Evolutionary conservation across 2,888 invertebrate genomes (phyloP), one percentile per base, ranked within the genome.

Genomic region (Scaptomyza reducta): DNA sequence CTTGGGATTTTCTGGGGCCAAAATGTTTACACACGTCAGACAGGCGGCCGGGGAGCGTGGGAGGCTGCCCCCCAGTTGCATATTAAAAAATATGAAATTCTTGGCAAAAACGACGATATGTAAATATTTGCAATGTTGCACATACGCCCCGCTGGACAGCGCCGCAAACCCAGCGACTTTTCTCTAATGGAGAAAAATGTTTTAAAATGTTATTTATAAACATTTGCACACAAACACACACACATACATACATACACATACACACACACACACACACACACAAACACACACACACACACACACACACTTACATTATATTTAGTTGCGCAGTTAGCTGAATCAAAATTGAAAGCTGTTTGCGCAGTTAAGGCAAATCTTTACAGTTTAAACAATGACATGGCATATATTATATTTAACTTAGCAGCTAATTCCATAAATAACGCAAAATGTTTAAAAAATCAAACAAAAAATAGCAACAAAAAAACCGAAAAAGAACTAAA

Each of bases 111-210:
- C 46, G 22, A 59, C 47, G 41, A 53, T 33, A 62, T 47, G 58
- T 53, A 68, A 72, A 72, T 68, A 72, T 72, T 68, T 71, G 47
- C 27, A 47, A 67, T 67, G 55, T 53, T 62, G 67, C 55, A 35
- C 67, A 70, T 70, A 67, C 67, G 67, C 46, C 55, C 11, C 44
- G 41, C 11, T 45, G 56, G 11, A 29, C 58, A 13, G 27, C 3
- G 11, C 16, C 29, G 31, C 7, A 16, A 22, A 22, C 29, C 2
- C 16, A 31, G 45, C 9, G 14, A 27, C 14, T 45, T 13, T 42
- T 13, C 16, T 7, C 29, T 11, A 18, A 18, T n/a, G 4, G 1
- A 27, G 33, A 3, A 47, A 47, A 16, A 18, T n/a, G 6, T 18
- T 7, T 14, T 7, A 27, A 42, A 22, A n/a, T 49, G 10, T n/a